phyloP scores from a whole-genome alignment of 2,113 vertebrate genomes.

The Heliornis fulica region DNA sequence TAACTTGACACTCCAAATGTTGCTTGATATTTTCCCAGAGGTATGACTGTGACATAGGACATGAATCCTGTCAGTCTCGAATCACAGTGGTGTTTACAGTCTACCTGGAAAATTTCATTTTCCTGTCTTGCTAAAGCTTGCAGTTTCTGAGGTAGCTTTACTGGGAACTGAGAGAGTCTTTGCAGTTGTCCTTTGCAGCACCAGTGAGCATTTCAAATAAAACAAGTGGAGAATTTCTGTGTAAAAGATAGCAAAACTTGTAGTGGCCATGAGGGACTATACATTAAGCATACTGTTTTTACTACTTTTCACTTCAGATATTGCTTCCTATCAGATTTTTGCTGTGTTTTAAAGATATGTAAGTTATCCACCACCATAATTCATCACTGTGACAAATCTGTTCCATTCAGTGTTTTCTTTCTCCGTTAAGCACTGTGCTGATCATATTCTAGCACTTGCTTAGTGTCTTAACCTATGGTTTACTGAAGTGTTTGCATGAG shows the following conservation, averaged over 20 bases:
- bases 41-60: not conserved
- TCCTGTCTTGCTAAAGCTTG: not conserved
- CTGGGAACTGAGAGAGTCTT: not conserved
- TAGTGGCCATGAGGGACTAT: not conserved
- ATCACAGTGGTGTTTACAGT: not conserved
- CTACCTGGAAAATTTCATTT: not conserved
- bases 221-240: not conserved
- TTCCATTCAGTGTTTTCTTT: not conserved
- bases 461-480: not conserved
- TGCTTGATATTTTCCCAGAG: not conserved
- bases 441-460: not conserved
- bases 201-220: not conserved
- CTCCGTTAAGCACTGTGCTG: not conserved
- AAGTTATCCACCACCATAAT: accelerated
- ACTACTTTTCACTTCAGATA: not conserved
- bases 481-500: not conserved
- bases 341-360: not conserved
- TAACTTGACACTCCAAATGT: not conserved
- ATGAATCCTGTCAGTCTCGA: not conserved
- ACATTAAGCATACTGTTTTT: not conserved
- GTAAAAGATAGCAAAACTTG: not conserved
- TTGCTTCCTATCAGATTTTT: not conserved
- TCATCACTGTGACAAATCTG: not conserved
- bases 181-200: not conserved
- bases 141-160: not conserved